Conservation (phyloP, 23 tunicate species). For the Styela clava region DNA sequence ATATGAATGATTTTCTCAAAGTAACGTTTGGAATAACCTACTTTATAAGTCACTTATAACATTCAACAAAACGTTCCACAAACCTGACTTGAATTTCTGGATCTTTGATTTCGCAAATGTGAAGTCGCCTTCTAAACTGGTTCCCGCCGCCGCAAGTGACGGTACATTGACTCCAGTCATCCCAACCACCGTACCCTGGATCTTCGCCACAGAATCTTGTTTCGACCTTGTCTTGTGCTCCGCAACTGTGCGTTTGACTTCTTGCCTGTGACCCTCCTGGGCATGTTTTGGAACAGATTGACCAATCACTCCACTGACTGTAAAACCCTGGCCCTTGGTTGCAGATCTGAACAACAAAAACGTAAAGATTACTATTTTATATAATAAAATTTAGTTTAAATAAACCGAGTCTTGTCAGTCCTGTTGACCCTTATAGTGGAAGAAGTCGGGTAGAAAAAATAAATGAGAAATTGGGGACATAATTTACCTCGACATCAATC, state of each 20-base stretch:
- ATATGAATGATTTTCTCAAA: too few relatives aligned
- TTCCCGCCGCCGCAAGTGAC: constrained; percentile 50
- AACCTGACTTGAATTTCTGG: constrained; percentile 20
- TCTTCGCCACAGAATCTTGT: constrained; percentile 67
- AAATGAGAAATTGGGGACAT: too few relatives aligned
- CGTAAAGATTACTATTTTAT: background rate
- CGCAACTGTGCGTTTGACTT: constrained; percentile 56
- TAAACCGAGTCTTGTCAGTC: too few relatives aligned
- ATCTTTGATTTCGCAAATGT: constrained; percentile 31
- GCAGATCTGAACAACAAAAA: constrained; percentile 39
- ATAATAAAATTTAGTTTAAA: too few relatives aligned
- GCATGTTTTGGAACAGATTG: constrained; percentile 61
- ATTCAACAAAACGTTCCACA: background rate
- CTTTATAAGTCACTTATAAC: too few relatives aligned
- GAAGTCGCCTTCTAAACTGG: constrained; percentile 24
- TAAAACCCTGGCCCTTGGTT: constrained; percentile 36
- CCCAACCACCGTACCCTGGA: constrained; percentile 62
- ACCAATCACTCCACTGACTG: constrained; percentile 57
- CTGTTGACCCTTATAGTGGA: too few relatives aligned
- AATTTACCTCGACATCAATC: background rate
- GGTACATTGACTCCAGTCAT: constrained; percentile 72
- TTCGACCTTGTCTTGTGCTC: constrained; percentile 44
- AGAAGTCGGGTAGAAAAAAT: too few relatives aligned
- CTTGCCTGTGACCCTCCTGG: constrained; percentile 62
- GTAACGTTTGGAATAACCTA: too few relatives aligned